phyloP scores from a whole-genome alignment of 2,888 invertebrate genomes.

The Drosophila acutilabella region DNA sequence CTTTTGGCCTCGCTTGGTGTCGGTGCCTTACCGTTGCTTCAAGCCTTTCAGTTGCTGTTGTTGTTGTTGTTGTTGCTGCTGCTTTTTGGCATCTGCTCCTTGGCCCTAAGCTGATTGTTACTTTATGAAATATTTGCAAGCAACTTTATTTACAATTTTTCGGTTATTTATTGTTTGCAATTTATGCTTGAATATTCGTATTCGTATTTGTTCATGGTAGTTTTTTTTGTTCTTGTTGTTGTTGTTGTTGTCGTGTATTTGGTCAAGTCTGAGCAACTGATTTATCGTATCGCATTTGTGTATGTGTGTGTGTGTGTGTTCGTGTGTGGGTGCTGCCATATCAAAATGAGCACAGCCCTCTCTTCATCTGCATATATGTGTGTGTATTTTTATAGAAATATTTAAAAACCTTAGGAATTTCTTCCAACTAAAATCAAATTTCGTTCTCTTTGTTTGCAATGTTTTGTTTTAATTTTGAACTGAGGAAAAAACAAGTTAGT shows the following conservation, averaged over 20 bases:
- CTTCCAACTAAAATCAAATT: background rate
- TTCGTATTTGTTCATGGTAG: slow-evolving; percentile 10
- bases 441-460: background rate
- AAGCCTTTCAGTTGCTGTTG: slow-evolving; percentile 44
- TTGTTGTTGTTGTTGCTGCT: slow-evolving; percentile 36
- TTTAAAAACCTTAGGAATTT: background rate
- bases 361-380: background rate
- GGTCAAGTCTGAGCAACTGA: slow-evolving; percentile 76
- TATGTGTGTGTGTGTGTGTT: slow-evolving; percentile 23
- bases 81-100: slow-evolving; percentile 76
- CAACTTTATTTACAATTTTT: slow-evolving; percentile 82
- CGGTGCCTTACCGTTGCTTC: slow-evolving; percentile 76
- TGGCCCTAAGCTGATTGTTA: slow-evolving; percentile 80
- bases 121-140: slow-evolving; percentile 82
- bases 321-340: slow-evolving; percentile 41
- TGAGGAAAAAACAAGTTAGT: background rate
- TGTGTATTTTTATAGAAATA: slow-evolving; percentile 1
- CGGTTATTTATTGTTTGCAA: slow-evolving; percentile 82
- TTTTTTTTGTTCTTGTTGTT: slow-evolving; percentile 16
- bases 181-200: slow-evolving; percentile 72
- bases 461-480: background rate
- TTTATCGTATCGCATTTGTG: slow-evolving; percentile 55
- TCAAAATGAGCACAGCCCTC: slow-evolving; percentile 38
- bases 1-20: slow-evolving; percentile 80
- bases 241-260: slow-evolving; percentile 59